Conservation (phyloP, 1,140 invertebrate genomes). For the Papilio helenus region DNA sequence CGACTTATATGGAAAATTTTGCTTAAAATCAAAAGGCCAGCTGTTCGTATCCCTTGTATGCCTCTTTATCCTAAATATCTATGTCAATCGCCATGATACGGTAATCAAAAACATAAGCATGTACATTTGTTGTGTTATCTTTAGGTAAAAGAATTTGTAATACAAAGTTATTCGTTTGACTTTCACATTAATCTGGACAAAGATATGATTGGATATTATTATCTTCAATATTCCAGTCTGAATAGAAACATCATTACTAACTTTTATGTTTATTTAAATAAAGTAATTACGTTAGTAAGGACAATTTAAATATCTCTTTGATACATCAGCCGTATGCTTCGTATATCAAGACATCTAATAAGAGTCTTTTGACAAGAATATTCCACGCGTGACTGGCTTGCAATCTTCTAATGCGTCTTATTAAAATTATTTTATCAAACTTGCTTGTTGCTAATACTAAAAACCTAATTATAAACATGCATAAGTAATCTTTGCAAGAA, state of each 20-base stretch:
- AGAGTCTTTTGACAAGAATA: slow-evolving; percentile 21
- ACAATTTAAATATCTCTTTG: slow-evolving; percentile 28
- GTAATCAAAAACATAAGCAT: not conserved
- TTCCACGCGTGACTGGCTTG: slow-evolving; percentile 25
- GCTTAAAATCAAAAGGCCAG: not conserved
- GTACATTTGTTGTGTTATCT: not conserved
- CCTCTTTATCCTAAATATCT: slow-evolving; percentile 8
- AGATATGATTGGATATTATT: not conserved
- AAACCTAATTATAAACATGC: not conserved
- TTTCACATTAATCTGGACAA: slow-evolving; percentile 17
- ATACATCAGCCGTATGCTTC: not conserved
- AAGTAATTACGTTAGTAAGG: not conserved
- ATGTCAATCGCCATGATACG: slow-evolving; percentile 11
- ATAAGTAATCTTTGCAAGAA: not conserved
- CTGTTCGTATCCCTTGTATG: not conserved
- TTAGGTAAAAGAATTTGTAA: slow-evolving; percentile 13
- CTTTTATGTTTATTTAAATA: slow-evolving; percentile 1
- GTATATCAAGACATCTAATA: slow-evolving; percentile 11
- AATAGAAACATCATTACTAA: slow-evolving; percentile 7
- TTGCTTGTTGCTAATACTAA: not conserved
- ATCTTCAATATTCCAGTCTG: not conserved
- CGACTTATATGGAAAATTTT: not conserved
- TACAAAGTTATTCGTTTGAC: slow-evolving; percentile 15
- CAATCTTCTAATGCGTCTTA: slow-evolving; percentile 14
- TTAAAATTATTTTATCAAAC: not conserved